Evolutionary conservation across 2,888 invertebrate genomes (phyloP).

Genomic region (Xanthostigma xanthostigma): DNA sequence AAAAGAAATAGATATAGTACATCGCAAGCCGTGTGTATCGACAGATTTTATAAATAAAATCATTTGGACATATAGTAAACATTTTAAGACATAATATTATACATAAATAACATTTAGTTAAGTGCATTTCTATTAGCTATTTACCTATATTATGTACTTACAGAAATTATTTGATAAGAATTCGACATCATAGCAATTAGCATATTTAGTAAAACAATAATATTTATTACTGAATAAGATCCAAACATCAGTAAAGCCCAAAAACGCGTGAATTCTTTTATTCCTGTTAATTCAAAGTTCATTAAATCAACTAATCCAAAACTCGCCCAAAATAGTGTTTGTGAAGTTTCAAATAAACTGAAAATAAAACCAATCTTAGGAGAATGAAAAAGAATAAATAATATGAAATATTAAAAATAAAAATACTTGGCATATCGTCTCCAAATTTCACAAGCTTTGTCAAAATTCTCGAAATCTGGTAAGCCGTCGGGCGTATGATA

Average conservation of each 20-base stretch:
- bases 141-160: constrained; percentile 35
- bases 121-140: neutral
- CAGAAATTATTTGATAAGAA: constrained; percentile 94
- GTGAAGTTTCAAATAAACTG: constrained; percentile 93
- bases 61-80: neutral
- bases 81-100: neutral
- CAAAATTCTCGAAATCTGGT: constrained; percentile 74
- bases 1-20: no score
- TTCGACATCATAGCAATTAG: constrained; percentile 99
- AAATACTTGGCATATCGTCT: constrained; percentile 74
- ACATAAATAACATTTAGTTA: neutral
- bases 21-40: no score
- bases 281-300: constrained; percentile 86
- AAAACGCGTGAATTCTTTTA: constrained; percentile 90
- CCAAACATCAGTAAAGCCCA: constrained; percentile 97
- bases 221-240: constrained; percentile 91
- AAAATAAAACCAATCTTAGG: constrained; percentile 17
- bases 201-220: constrained; percentile 93
- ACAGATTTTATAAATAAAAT: neutral
- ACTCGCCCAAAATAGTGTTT: constrained; percentile 95
- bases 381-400: constrained; percentile 6
- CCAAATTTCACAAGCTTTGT: constrained; percentile 75
- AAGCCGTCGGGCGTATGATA: constrained; percentile 56
- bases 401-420: neutral
- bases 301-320: constrained; percentile 91